phyloP scores from a whole-genome alignment of 2,888 invertebrate species.

The Drosophila acutilabella region DNA sequence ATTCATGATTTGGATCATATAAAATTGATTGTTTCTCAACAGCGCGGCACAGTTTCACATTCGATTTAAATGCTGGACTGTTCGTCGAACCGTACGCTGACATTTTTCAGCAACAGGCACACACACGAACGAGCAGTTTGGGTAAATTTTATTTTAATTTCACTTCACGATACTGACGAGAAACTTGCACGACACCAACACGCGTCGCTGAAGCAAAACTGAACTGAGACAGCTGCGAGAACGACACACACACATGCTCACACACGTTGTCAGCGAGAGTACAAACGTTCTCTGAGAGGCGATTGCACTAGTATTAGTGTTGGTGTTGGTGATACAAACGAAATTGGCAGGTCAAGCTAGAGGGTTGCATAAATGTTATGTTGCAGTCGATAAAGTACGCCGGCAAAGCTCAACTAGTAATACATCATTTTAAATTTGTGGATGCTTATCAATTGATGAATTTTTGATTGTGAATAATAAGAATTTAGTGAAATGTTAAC shows the following conservation, averaged over 20 bases:
- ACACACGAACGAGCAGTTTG: conserved; percentile 25
- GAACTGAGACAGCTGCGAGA: conserved; percentile 52
- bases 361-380: conserved; percentile 56
- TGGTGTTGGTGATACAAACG: conserved; percentile 22
- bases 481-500: not conserved
- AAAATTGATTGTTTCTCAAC: conserved; percentile 62
- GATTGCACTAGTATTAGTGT: conserved; percentile 19
- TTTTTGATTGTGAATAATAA: not conserved
- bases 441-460: not conserved
- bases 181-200: conserved; percentile 54
- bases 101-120: conserved; percentile 34
- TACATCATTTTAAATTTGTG: not conserved
- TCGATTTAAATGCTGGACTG: conserved; percentile 28
- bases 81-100: conserved; percentile 6
- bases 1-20: conserved; percentile 66
- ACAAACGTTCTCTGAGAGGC: conserved; percentile 37
- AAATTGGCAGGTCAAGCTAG: conserved; percentile 41
- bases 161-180: conserved; percentile 48
- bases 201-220: conserved; percentile 51
- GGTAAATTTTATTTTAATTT: conserved; percentile 38
- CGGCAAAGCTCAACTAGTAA: not conserved
- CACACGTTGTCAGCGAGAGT: conserved; percentile 30
- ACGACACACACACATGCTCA: conserved; percentile 30
- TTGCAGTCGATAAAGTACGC: not conserved
- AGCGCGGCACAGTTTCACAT: conserved; percentile 64